These are phyloP conservation scores for Glyptemys insculpta DNA, from an alignment of 2,797 vertebrate genomes.

Conservation along the genomic window DNA sequence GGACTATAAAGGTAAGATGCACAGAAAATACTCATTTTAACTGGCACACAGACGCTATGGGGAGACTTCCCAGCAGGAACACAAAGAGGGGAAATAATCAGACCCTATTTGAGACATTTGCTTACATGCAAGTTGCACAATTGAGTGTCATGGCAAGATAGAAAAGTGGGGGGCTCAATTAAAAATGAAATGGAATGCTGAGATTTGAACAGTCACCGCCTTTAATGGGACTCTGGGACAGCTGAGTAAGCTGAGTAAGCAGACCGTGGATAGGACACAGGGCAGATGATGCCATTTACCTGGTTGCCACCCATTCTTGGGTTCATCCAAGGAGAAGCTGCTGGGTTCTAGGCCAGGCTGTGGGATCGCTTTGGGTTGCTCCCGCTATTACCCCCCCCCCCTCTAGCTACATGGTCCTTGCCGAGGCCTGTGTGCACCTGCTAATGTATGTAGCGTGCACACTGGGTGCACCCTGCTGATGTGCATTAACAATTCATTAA, in stretches of 20 bases:
- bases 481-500: too few species aligned
- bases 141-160: background rate
- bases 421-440: too few species aligned
- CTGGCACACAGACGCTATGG: background rate
- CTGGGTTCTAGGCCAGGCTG: too few species aligned
- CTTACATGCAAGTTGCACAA: background rate
- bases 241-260: background rate
- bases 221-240: background rate
- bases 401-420: too few species aligned
- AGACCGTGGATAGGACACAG: background rate
- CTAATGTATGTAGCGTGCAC: too few species aligned
- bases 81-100: background rate
- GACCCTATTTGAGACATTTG: background rate
- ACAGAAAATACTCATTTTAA: background rate
- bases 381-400: too few species aligned
- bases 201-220: background rate
- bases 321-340: too few species aligned
- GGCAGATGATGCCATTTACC: too few species aligned
- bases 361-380: too few species aligned
- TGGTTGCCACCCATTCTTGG: too few species aligned
- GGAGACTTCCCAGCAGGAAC: background rate
- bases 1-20: background rate
- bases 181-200: background rate
- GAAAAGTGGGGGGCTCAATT: background rate
- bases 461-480: too few species aligned